These are phyloP conservation scores for Meiosimyza decipiens DNA, from an alignment of 2,888 invertebrate genomes.

Conservation along the genomic window DNA sequence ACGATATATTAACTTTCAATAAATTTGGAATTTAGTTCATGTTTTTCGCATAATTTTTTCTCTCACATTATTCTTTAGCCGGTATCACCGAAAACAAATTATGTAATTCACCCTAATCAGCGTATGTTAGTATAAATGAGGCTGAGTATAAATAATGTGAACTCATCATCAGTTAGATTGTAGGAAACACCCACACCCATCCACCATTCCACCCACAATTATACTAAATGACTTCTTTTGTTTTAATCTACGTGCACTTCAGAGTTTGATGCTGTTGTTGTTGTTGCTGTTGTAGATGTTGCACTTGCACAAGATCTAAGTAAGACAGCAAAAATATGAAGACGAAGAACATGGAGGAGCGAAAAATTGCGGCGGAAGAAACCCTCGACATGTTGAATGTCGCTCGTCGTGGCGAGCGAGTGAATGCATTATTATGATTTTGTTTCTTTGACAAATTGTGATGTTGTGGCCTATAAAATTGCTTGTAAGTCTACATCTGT, in stretches of 20 bases:
- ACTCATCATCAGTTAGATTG: too few relatives aligned
- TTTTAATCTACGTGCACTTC: slow-evolving; percentile 7
- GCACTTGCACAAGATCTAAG: background rate
- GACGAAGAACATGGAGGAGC: too few relatives aligned
- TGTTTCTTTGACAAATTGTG: background rate
- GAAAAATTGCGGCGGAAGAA: too few relatives aligned
- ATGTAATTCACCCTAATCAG: too few relatives aligned
- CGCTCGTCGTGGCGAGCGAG: background rate
- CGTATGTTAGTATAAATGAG: too few relatives aligned
- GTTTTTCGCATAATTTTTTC: too few relatives aligned
- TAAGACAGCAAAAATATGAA: too few relatives aligned
- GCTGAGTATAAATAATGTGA: too few relatives aligned
- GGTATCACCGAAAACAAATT: too few relatives aligned
- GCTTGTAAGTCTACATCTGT: background rate
- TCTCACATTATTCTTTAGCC: too few relatives aligned
- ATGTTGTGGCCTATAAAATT: background rate
- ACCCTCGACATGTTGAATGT: background rate
- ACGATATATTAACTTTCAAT: too few relatives aligned
- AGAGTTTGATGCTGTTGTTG: background rate
- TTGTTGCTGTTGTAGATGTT: background rate
- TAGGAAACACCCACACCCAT: background rate
- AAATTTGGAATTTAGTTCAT: too few relatives aligned
- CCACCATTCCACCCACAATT: slow-evolving; percentile 1
- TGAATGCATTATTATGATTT: background rate
- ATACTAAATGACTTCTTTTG: slow-evolving; percentile 27